A percentile compares a stretch with the other conserved stretches of the same genome.
Conservation (phyloP, 2,797 vertebrate species). For the Rousettus madagascariensis region DNA sequence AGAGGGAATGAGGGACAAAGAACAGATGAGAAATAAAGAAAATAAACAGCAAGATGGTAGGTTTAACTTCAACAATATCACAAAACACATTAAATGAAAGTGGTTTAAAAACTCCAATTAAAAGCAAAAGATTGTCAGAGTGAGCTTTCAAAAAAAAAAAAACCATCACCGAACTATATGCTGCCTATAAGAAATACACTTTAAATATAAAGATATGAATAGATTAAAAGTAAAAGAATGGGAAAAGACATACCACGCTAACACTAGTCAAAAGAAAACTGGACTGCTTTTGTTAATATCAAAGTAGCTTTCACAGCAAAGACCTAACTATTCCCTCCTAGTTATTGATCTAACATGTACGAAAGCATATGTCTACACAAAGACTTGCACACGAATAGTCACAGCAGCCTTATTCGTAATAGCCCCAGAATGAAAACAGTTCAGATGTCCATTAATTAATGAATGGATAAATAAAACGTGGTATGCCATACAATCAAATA, state of each 20-base stretch:
- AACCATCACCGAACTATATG: neutral
- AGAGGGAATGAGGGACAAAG: neutral
- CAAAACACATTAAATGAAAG: slow-evolving; percentile 5
- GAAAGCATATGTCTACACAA: neutral
- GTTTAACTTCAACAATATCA: neutral
- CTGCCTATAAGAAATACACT: neutral
- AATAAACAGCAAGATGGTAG: neutral
- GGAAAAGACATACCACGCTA: neutral
- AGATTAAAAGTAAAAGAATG: slow-evolving; percentile 4
- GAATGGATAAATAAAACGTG: neutral
- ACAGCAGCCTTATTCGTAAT: neutral
- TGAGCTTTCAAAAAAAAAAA: neutral
- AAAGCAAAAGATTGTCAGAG: slow-evolving; percentile 13
- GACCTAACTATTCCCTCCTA: neutral
- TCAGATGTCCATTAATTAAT: neutral
- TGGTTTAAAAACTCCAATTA: neutral
- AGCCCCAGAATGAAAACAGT: neutral
- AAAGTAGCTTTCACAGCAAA: neutral
- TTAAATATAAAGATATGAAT: slow-evolving; percentile 3
- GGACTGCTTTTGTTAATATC: neutral
- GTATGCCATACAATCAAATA: neutral
- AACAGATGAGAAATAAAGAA: slow-evolving; percentile 12
- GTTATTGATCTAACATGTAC: neutral
- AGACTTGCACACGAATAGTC: neutral
- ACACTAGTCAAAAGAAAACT: neutral